Conservation (phyloP, 2,888 invertebrate genomes). For the Mayetiola destructor region DNA sequence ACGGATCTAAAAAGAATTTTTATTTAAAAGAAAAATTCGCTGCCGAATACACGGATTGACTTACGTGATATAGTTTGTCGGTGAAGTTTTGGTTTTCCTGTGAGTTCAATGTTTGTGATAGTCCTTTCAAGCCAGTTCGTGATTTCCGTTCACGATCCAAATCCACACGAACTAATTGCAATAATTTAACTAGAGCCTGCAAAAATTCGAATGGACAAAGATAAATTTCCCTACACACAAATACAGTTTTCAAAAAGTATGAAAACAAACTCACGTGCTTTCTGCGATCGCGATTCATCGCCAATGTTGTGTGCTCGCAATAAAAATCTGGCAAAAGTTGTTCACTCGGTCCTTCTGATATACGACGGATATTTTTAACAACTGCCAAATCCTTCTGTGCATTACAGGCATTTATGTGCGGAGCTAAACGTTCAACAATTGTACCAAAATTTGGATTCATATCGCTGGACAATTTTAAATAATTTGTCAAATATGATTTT, state of each 20-base stretch:
- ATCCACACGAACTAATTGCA: constrained; percentile 75
- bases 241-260: not conserved
- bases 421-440: constrained; percentile 35
- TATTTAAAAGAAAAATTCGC: not conserved
- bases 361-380: constrained; percentile 32
- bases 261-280: constrained; percentile 45
- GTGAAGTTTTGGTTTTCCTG: constrained; percentile 82
- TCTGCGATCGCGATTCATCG: constrained; percentile 82
- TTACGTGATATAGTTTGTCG: constrained; percentile 83
- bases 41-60: constrained; percentile 24
- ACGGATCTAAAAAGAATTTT: constrained; percentile 49
- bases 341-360: constrained; percentile 48
- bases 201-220: not conserved
- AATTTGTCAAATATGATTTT: constrained; percentile 52
- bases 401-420: constrained; percentile 32
- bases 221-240: not conserved
- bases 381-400: constrained; percentile 33
- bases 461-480: constrained; percentile 48
- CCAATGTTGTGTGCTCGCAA: constrained; percentile 83
- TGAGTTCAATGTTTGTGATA: constrained; percentile 75
- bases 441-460: constrained; percentile 66
- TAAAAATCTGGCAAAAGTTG: constrained; percentile 88
- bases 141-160: constrained; percentile 81
- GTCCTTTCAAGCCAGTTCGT: constrained; percentile 73
- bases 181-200: constrained; percentile 65